Evolutionary conservation across 2,888 invertebrate species (phyloP).

Genomic region (Ennomos fuscantarius): DNA sequence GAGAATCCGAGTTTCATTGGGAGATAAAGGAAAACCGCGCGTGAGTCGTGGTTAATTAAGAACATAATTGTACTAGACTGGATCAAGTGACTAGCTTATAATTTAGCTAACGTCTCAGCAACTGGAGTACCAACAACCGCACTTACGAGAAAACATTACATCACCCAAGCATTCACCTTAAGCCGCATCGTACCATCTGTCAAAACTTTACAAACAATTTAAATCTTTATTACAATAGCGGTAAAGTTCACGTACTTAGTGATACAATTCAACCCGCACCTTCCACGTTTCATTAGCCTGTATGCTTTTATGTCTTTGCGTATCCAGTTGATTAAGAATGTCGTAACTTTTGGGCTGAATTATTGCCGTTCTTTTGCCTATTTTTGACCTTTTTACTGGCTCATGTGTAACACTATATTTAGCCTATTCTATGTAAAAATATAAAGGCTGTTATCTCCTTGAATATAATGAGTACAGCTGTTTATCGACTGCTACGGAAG

Average conservation of each 20-base stretch:
- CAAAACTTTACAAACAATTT: slow-evolving; percentile 32
- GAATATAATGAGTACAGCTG: too few species aligned
- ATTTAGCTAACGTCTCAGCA: slow-evolving; percentile 5
- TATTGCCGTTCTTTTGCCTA: background rate
- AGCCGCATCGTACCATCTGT: slow-evolving; percentile 32
- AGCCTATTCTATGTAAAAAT: background rate
- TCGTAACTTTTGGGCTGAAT: slow-evolving; percentile 7
- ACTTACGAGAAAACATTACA: slow-evolving; percentile 53
- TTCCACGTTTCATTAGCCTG: slow-evolving; percentile 11
- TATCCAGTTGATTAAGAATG: slow-evolving; percentile 10
- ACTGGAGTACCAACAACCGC: slow-evolving; percentile 37
- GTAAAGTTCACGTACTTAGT: slow-evolving; percentile 9
- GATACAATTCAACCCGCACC: background rate
- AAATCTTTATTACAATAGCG: slow-evolving; percentile 10
- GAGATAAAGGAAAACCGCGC: too few species aligned
- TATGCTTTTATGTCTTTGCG: slow-evolving; percentile 6
- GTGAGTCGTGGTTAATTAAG: too few species aligned
- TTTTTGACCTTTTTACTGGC: background rate
- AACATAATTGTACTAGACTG: background rate
- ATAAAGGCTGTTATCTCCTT: too few species aligned
- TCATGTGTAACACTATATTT: background rate
- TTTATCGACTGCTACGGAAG: slow-evolving; percentile 59
- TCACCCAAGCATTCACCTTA: slow-evolving; percentile 53
- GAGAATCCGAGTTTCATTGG: too few species aligned
- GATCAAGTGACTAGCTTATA: slow-evolving; percentile 6